Base-by-base conservation (phyloP, 2,113 vertebrate genomes). In the Cottus gobio region DNA sequence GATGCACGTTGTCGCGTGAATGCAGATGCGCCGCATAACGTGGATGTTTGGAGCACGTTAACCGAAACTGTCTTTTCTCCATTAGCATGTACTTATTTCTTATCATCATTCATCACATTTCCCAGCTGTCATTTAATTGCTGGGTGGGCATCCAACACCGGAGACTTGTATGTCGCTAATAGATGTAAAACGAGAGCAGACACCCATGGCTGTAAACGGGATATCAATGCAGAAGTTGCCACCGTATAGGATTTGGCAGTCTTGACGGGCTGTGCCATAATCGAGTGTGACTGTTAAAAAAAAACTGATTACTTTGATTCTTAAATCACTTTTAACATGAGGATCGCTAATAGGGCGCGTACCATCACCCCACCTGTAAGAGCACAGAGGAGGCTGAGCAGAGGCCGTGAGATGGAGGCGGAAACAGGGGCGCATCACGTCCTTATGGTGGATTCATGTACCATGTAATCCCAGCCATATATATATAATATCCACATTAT, bases 101-200 rank as follows among this genome's bases (percentile, higher is more conserved):
- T 37, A 58, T 81, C 52, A 67, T 77, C 64, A 34, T 66, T 86
- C 50, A 87, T 76, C 77, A 73, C 44, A 81, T 87, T 83, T 87
- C 69, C 80, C n/a, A 16, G 46, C 26, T 83, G 82, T 84, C 68
- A 67, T 84, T 79, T 85, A 85, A 76, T 88, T 87, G 72, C 70
- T 26, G 52, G 85, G 85, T 77, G 68, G 52, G n/a, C 36, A 48
- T 88, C 86, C 84, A 90, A 73, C 61, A 42, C 22, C 2, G 31
- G 57, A 67, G 57, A 75, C 65, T 77, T 83, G 36, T 69, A 78
- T 63, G 37, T 71, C 37, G 26, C 67, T 83, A 83, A 89, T 73
- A 65, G 74, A 75, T 36, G 64, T 79, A 65, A 75, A 80, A 82
- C 39, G 37, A 80, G 56, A 80, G 18, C 36, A 84, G 69, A 80